Percentiles rank a stretch among this genome's conserved stretches.
phyloP scores from a whole-genome alignment of 2,797 vertebrate species.

The Tympanoctomys barrerae region DNA sequence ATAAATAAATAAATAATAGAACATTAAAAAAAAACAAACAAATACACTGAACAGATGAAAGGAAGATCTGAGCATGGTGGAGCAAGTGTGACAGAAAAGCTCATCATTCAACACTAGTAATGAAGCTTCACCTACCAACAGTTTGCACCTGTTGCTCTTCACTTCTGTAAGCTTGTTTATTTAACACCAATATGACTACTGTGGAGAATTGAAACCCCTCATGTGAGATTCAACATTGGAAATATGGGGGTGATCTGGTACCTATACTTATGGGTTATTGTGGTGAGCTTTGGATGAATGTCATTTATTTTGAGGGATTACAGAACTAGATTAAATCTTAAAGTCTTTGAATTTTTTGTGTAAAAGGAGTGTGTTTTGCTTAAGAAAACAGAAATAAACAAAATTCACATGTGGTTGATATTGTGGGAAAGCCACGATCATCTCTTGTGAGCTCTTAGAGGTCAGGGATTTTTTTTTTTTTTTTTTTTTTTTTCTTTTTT shows the following conservation, averaged over 20 bases:
- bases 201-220: constrained; percentile 1
- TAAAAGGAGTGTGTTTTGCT: neutral
- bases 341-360: neutral
- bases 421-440: neutral
- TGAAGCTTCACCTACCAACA: neutral
- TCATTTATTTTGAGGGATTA: neutral
- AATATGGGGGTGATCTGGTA: neutral
- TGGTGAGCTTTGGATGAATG: too few relatives aligned
- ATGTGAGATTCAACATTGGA: neutral
- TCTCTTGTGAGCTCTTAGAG: neutral
- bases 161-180: constrained; percentile 21
- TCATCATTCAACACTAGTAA: neutral
- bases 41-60: constrained; percentile 26
- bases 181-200: constrained; percentile 31
- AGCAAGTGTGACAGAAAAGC: constrained; percentile 33
- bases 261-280: neutral
- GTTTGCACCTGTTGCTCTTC: neutral
- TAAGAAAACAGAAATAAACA: neutral
- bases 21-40: neutral
- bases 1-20: too few relatives aligned
- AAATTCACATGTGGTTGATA: neutral
- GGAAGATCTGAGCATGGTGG: neutral
- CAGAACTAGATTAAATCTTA: constrained; percentile 4
- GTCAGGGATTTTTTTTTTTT: neutral
- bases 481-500: too few relatives aligned